These are phyloP conservation scores for Thecophora atra DNA, from an alignment of 2,888 invertebrate species.

Conservation along the genomic window DNA sequence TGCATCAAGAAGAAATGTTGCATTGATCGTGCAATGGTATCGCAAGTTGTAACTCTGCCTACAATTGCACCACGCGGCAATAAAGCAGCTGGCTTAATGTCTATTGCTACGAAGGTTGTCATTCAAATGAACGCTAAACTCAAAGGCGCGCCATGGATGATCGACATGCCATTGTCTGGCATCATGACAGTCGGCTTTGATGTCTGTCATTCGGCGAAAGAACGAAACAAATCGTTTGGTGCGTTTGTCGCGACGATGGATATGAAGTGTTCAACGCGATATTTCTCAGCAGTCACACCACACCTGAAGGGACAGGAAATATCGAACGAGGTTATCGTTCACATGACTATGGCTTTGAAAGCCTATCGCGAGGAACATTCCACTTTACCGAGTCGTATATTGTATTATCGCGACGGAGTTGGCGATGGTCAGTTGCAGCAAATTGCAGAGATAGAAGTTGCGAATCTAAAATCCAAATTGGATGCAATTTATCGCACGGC, in stretches of 20 bases:
- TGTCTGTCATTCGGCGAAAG: conserved; percentile 83
- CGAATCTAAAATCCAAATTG: conserved; percentile 69
- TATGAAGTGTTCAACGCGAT: conserved; percentile 70
- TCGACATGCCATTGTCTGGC: conserved; percentile 73
- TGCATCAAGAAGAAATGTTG: conserved; percentile 89
- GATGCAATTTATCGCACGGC: conserved; percentile 68
- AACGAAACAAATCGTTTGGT: conserved; percentile 74
- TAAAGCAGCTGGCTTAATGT: conserved; percentile 69
- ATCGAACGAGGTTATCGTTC: conserved; percentile 75
- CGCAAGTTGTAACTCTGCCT: conserved; percentile 69
- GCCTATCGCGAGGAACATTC: conserved; percentile 56
- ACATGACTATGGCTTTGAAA: conserved; percentile 67
- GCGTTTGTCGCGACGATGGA: conserved; percentile 82
- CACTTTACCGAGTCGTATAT: conserved; percentile 75
- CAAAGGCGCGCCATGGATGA: conserved; percentile 89
- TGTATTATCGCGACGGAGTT: conserved; percentile 92
- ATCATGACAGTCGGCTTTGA: conserved; percentile 90
- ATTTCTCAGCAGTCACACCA: conserved; percentile 77
- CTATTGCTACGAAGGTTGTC: conserved; percentile 90
- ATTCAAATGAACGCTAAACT: conserved; percentile 94
- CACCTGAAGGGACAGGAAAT: conserved; percentile 82
- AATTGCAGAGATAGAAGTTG: conserved; percentile 82
- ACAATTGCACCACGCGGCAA: conserved; percentile 65
- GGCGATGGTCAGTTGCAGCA: conserved; percentile 89
- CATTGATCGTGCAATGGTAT: conserved; percentile 77